A percentile compares a stretch with the other conserved stretches of the same genome.
Conservation (phyloP, 1,140 invertebrate species). For the Archegozetes longisetosus region DNA sequence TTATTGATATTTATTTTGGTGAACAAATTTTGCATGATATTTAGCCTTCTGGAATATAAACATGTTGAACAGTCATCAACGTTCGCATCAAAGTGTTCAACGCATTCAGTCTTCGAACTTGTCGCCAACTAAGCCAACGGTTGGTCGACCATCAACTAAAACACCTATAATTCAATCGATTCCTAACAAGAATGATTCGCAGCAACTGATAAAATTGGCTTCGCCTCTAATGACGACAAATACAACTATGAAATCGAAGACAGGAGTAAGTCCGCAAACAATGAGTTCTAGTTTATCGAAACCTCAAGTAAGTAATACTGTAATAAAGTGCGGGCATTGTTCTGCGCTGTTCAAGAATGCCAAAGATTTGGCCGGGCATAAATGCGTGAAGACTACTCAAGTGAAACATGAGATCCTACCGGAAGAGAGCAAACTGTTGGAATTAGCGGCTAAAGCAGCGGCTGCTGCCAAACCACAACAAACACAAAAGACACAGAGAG, state of each 20-base stretch:
- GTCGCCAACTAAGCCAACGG: background rate
- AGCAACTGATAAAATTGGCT: background rate
- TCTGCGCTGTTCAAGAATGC: background rate
- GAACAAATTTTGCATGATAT: background rate
- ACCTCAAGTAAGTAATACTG: background rate
- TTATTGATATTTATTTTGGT: constrained; percentile 2
- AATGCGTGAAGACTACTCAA: background rate
- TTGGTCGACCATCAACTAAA: background rate
- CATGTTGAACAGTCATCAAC: constrained; percentile 8
- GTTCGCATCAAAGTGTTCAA: constrained; percentile 5
- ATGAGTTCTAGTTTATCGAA: background rate
- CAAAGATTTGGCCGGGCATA: constrained; percentile 2
- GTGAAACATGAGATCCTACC: background rate
- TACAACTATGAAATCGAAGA: background rate
- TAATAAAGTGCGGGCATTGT: constrained; percentile 6
- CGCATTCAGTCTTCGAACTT: background rate
- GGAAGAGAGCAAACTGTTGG: background rate
- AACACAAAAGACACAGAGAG: background rate
- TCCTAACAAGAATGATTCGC: background rate
- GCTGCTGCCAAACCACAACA: background rate
- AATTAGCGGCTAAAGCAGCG: background rate
- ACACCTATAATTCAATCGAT: background rate
- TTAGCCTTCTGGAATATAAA: constrained; percentile 11
- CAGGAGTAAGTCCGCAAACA: no score
- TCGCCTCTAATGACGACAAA: background rate